Percentiles rank a stretch among this genome's conserved stretches.
Conservation (phyloP, 1,140 invertebrate genomes). For the Macrobrachium nipponense region DNA sequence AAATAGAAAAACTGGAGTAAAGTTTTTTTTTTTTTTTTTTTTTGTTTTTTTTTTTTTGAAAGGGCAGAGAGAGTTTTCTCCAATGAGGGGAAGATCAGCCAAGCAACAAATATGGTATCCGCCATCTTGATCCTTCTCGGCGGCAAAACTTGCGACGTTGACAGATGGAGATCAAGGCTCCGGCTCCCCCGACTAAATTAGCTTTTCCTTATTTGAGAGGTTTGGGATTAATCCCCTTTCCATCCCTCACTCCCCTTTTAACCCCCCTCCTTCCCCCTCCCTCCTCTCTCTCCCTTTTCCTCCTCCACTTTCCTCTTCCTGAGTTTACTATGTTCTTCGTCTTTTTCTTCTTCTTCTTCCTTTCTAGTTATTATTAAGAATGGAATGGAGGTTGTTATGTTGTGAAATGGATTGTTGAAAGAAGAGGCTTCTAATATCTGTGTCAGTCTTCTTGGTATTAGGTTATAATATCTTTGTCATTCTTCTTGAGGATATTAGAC, state of each 20-base stretch:
- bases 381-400: too few species aligned
- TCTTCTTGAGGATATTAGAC: too few species aligned
- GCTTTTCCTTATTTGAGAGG: constrained; percentile 60
- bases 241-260: background rate
- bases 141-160: constrained; percentile 60
- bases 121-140: constrained; percentile 51
- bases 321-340: background rate
- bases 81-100: constrained; percentile 48
- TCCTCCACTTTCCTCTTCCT: background rate
- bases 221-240: constrained; percentile 30
- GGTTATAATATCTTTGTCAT: too few species aligned
- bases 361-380: too few species aligned
- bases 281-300: background rate
- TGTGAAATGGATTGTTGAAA: too few species aligned
- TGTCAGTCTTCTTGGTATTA: too few species aligned
- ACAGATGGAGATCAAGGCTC: constrained; percentile 56
- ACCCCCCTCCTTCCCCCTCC: background rate
- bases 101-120: constrained; percentile 53
- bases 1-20: too few species aligned
- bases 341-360: background rate
- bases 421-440: too few species aligned
- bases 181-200: constrained; percentile 43
- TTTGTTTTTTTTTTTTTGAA: too few species aligned
- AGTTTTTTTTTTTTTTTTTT: too few species aligned
- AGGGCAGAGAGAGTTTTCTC: constrained; percentile 5